These are phyloP conservation scores for Hyles vespertilio DNA, from an alignment of 1,140 invertebrate genomes.

Conservation along the genomic window DNA sequence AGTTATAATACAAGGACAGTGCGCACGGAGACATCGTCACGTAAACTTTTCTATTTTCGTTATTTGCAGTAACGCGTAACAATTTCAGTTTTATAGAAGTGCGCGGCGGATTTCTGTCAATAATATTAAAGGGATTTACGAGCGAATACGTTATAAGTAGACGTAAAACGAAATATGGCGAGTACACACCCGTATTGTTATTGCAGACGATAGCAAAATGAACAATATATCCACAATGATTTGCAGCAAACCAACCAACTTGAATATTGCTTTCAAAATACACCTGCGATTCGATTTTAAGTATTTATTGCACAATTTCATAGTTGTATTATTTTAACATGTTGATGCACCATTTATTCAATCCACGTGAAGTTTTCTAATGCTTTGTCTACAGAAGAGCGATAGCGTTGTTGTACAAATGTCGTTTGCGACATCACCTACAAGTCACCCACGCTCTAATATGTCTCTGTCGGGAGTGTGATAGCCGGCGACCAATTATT, in stretches of 20 bases:
- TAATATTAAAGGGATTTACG: slow-evolving; percentile 45
- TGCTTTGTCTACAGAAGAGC: too few species aligned
- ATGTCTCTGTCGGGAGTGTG: too few species aligned
- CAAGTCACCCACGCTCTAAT: too few species aligned
- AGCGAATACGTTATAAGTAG: slow-evolving; percentile 32
- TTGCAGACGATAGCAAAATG: neutral
- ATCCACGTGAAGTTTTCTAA: too few species aligned
- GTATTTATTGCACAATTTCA: too few species aligned
- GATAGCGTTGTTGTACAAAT: too few species aligned
- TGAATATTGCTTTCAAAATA: neutral
- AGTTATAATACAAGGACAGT: slow-evolving; percentile 11
- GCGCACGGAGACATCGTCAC: slow-evolving; percentile 17
- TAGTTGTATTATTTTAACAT: too few species aligned
- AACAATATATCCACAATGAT: slow-evolving; percentile 2
- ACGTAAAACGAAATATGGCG: slow-evolving; percentile 30
- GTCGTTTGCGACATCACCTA: too few species aligned
- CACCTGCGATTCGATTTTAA: too few species aligned
- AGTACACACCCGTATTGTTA: slow-evolving; percentile 22
- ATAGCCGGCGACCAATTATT: too few species aligned
- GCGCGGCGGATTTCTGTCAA: slow-evolving; percentile 44
- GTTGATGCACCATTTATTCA: too few species aligned
- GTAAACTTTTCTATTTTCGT: slow-evolving; percentile 43
- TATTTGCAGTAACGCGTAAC: slow-evolving; percentile 44
- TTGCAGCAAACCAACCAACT: neutral
- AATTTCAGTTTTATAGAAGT: slow-evolving; percentile 41